Evolutionary conservation across 2,888 invertebrate genomes (phyloP).

Genomic region (Dascillus cervinus): DNA sequence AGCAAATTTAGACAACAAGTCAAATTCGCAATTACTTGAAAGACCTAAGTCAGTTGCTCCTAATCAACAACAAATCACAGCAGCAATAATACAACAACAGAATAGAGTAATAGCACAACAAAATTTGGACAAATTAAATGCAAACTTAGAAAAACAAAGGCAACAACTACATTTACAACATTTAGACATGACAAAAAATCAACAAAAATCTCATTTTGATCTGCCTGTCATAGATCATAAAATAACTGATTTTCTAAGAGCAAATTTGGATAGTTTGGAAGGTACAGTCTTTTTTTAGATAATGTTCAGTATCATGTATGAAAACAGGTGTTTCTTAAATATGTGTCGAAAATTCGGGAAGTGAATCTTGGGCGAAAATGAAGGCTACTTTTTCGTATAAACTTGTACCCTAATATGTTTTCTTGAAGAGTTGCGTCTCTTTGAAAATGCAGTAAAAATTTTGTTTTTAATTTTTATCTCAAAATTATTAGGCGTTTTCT

Average conservation of each 20-base stretch:
- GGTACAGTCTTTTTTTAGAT: too few species aligned
- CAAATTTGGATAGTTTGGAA: slow-evolving; percentile 64
- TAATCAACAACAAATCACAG: slow-evolving; percentile 50
- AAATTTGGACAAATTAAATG: slow-evolving; percentile 53
- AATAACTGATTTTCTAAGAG: slow-evolving; percentile 63
- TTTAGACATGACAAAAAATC: slow-evolving; percentile 34
- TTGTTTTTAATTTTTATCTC: too few species aligned
- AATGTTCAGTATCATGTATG: too few species aligned
- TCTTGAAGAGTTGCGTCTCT: too few species aligned
- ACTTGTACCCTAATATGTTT: too few species aligned
- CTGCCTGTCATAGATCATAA: slow-evolving; percentile 52
- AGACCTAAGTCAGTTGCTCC: slow-evolving; percentile 39
- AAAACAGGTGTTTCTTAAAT: too few species aligned
- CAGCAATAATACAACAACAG: slow-evolving; percentile 58
- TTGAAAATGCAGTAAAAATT: too few species aligned
- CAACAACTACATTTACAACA: slow-evolving; percentile 44
- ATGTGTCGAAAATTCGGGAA: too few species aligned
- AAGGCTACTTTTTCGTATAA: too few species aligned
- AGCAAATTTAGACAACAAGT: slow-evolving; percentile 31
- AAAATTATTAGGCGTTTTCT: too few species aligned
- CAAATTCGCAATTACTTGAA: slow-evolving; percentile 31
- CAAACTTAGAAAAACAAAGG: slow-evolving; percentile 49
- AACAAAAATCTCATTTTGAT: slow-evolving; percentile 38
- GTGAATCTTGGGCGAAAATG: too few species aligned
- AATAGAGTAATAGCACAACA: slow-evolving; percentile 51